Base-by-base conservation (phyloP, 2,797 vertebrate genomes). In the Melanotaenia pygmaea region DNA sequence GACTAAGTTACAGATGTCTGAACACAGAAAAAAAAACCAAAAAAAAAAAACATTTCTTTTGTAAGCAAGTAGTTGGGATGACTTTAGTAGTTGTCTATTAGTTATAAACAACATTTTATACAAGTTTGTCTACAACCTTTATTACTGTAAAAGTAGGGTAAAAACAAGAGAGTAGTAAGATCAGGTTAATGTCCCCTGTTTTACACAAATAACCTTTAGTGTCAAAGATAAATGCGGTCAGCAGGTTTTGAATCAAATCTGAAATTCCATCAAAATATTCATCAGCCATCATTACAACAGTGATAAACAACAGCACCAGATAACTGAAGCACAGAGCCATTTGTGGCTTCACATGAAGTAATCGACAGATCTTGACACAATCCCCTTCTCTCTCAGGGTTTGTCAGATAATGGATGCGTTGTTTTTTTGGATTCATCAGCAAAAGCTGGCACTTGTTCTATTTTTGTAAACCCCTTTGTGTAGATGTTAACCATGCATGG, bases 401-500 rank as follows among this genome's bases (percentile, higher is more conserved):
- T 63, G 72, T 24, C 11, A 8, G 81, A 88, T 91, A 91, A 92
- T 91, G 83, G 83, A 81, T 79, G 67, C 70, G 22, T 78, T 88
- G 77, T n/a, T 82, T 88, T 37, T 88, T 82, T 71, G 74, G 72
- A 76, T 82, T 87, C 85, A 80, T 87, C 87, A 86, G 86, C 76
- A 83, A 90, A 87, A 89, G 79, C 76, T 0, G 12, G 45, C 77
- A 79, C 83, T 91, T 76, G 67, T 90, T 86, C 86, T 87, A 82
- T 91, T 92, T 91, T 76, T 68, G 82, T 70, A 81, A 77, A 75
- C 64, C 72, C 79, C 77, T 87, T 88, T 80, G 83, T 82, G 79
- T 60, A 6, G 35, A 67, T 68, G 81, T 78, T 77, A 77, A 76
- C 78, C 59, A 69, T 67, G 74, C 69, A 77, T 83, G 80, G 80